phyloP scores from a whole-genome alignment of 2,888 invertebrate species.

The Nezara viridula region DNA sequence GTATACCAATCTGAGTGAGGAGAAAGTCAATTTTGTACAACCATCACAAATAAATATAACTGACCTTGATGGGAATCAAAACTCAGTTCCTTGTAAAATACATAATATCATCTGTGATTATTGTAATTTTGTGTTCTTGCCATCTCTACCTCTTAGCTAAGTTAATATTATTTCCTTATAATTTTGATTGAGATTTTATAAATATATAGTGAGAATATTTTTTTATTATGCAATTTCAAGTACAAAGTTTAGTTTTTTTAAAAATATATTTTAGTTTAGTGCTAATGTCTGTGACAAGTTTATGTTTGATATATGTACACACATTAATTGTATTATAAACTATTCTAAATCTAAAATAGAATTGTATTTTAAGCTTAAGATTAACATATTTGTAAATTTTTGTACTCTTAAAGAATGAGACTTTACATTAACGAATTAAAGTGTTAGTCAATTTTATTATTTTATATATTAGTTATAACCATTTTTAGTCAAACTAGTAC shows the following conservation, averaged over 20 bases:
- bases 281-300: background rate
- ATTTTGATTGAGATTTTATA: background rate
- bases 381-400: no score
- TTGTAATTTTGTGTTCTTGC: constrained; percentile 54
- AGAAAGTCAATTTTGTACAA: no score
- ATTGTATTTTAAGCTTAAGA: no score
- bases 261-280: constrained; percentile 32
- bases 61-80: no score
- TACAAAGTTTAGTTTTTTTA: constrained; percentile 45
- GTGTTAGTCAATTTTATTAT: background rate
- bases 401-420: background rate
- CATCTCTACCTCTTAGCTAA: constrained; percentile 54
- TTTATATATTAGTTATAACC: background rate
- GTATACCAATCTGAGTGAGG: no score
- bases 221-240: constrained; percentile 26
- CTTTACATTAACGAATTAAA: background rate
- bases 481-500: background rate
- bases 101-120: constrained; percentile 54
- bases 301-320: background rate
- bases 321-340: no score
- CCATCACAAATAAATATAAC: no score
- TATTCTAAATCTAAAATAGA: no score
- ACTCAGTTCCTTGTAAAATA: constrained; percentile 38
- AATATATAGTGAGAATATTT: constrained; percentile 8
- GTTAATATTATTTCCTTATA: background rate